A percentile compares a stretch with the other conserved stretches of the same genome.
phyloP scores from a whole-genome alignment of 2,888 invertebrate genomes.

The Trichogramma evanescens region DNA sequence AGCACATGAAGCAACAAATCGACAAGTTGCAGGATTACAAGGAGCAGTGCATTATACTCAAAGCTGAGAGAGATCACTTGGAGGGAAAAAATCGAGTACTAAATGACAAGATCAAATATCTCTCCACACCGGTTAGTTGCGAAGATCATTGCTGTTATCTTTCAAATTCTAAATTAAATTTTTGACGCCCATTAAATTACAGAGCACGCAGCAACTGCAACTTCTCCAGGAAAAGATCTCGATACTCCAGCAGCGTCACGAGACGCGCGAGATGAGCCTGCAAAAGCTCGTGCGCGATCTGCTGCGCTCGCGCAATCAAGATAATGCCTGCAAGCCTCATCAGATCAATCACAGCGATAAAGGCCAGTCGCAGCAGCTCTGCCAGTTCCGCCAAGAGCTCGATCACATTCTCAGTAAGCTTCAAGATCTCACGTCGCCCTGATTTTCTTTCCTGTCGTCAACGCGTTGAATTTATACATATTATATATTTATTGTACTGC shows the following conservation, averaged over 20 bases:
- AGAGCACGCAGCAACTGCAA: slow-evolving; percentile 42
- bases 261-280: slow-evolving; percentile 41
- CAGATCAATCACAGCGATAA: slow-evolving; percentile 26
- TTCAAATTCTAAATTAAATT: neutral
- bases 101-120: slow-evolving; percentile 42
- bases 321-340: slow-evolving; percentile 34
- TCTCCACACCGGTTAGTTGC: slow-evolving; percentile 37
- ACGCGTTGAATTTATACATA: neutral
- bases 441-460: neutral
- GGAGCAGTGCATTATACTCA: slow-evolving; percentile 51
- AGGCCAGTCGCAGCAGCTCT: slow-evolving; percentile 37
- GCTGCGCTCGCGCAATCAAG: slow-evolving; percentile 37
- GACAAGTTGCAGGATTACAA: slow-evolving; percentile 61
- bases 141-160: neutral
- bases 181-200: neutral
- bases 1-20: slow-evolving; percentile 45
- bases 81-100: slow-evolving; percentile 46
- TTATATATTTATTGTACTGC: neutral
- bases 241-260: slow-evolving; percentile 43
- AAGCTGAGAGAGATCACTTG: slow-evolving; percentile 53
- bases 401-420: slow-evolving; percentile 43
- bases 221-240: slow-evolving; percentile 41
- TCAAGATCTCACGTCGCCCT: slow-evolving; percentile 39
- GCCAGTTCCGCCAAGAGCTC: slow-evolving; percentile 42
- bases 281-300: slow-evolving; percentile 42